These are phyloP conservation scores for Drosophila demipolita DNA, from an alignment of 2,888 invertebrate species.

Conservation along the genomic window DNA sequence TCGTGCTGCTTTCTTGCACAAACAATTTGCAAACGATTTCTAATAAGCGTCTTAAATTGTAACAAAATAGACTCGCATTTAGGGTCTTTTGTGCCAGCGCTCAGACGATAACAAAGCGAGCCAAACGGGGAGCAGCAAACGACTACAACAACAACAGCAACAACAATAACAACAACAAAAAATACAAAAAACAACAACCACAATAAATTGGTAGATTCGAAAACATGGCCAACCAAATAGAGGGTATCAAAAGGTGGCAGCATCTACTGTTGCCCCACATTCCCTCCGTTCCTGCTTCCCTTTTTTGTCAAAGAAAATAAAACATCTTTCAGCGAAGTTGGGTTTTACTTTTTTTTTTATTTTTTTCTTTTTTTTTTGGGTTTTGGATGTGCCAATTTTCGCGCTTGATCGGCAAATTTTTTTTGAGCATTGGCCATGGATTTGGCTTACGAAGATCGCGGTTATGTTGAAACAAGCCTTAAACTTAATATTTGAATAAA, in stretches of 20 bases:
- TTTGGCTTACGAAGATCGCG: conserved; percentile 29
- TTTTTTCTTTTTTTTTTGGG: conserved; percentile 31
- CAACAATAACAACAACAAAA: neutral
- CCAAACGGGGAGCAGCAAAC: conserved; percentile 13
- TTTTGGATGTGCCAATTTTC: conserved; percentile 68
- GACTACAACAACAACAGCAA: neutral
- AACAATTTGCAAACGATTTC: conserved; percentile 82
- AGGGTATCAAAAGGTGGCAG: conserved; percentile 66
- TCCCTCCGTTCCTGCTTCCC: conserved; percentile 27
- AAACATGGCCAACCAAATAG: conserved; percentile 50
- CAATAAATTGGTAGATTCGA: conserved; percentile 35
- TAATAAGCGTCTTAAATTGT: conserved; percentile 81
- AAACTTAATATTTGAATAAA: neutral
- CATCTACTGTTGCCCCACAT: conserved; percentile 34
- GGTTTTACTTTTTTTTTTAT: conserved; percentile 15
- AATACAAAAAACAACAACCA: conserved; percentile 12
- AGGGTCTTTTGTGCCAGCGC: conserved; percentile 69
- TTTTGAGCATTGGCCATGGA: conserved; percentile 37
- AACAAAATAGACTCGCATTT: conserved; percentile 79
- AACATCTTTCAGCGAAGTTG: conserved; percentile 2
- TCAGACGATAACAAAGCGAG: conserved; percentile 59
- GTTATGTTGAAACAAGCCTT: neutral
- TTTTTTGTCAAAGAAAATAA: conserved; percentile 15
- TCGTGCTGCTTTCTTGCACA: conserved; percentile 70
- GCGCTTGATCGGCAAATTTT: conserved; percentile 63